Evolutionary conservation across 1,140 invertebrate species (phyloP).

Genomic region (Chironomus striatipennis): DNA sequence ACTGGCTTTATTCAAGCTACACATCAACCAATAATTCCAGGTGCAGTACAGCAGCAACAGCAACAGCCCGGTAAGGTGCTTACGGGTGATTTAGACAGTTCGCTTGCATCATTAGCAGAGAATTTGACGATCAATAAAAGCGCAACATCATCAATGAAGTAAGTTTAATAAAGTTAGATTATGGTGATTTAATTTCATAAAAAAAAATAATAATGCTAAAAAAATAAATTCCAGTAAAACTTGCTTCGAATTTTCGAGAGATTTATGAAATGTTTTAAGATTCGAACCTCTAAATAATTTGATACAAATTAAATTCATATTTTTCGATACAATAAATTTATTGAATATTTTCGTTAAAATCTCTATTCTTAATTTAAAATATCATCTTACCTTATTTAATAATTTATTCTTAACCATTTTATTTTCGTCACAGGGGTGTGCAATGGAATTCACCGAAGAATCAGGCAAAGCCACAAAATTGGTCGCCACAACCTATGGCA

Average conservation of each 20-base stretch:
- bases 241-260: too few species aligned
- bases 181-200: too few species aligned
- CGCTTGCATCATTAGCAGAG: conserved; percentile 79
- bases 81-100: conserved; percentile 86
- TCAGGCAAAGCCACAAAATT: conserved; percentile 61
- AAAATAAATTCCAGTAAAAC: too few species aligned
- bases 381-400: too few species aligned
- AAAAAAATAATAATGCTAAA: too few species aligned
- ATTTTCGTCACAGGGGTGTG: conserved; percentile 48
- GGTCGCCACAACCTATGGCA: conserved; percentile 78
- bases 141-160: conserved; percentile 60
- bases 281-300: too few species aligned
- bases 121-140: conserved; percentile 86
- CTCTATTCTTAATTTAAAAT: too few species aligned
- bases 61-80: conserved; percentile 60
- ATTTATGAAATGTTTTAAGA: too few species aligned
- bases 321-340: too few species aligned
- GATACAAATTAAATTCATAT: too few species aligned
- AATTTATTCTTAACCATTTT: too few species aligned
- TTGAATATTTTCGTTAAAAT: too few species aligned
- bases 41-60: conserved; percentile 33
- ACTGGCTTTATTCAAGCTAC: conserved; percentile 38
- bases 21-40: conserved; percentile 34
- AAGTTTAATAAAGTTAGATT: conserved; percentile 43
- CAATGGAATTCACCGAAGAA: conserved; percentile 84